Percentiles rank a stretch among this genome's conserved stretches.
These are phyloP conservation scores for Boleophthalmus pectinirostris DNA, from an alignment of 2,113 vertebrate genomes.

Conservation along the genomic window DNA sequence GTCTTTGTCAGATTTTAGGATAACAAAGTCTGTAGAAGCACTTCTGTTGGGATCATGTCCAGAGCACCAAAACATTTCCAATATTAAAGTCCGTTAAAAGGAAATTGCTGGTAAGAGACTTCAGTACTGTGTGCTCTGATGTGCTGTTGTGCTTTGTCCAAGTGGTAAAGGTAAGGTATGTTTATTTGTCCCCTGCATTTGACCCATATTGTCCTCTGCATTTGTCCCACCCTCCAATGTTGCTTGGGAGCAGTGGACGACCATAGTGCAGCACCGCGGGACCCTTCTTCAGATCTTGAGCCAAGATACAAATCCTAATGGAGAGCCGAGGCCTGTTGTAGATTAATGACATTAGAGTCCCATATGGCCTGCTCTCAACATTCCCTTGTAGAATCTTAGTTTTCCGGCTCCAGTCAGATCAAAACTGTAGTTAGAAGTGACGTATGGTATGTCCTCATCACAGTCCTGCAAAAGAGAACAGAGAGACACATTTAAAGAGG, in stretches of 20 bases:
- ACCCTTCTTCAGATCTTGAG: no score
- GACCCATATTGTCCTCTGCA: no score
- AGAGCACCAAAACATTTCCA: background rate
- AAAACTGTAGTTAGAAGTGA: conserved; percentile 89
- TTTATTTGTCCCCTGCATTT: no score
- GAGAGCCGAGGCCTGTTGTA: background rate
- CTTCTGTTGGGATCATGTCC: background rate
- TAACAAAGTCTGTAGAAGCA: background rate
- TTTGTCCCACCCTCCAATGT: no score
- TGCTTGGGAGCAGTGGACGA: no score
- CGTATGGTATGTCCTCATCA: conserved; percentile 84
- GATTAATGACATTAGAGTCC: conserved; percentile 20
- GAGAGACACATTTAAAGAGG: background rate
- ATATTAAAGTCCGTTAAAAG: conserved; percentile 5
- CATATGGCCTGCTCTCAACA: conserved; percentile 57
- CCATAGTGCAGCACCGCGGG: no score
- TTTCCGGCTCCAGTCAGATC: conserved; percentile 84
- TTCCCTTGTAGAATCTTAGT: conserved; percentile 77
- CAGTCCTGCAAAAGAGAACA: conserved; percentile 70
- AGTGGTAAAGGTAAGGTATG: conserved; percentile 37
- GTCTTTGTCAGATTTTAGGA: background rate
- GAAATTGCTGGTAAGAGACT: background rate
- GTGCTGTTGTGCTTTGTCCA: background rate
- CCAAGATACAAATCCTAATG: background rate
- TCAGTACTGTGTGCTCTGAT: background rate